Evolutionary conservation across 1,140 invertebrate species (phyloP), one percentile per base, ranked within the genome.

Genomic region (Hermetia illucens): DNA sequence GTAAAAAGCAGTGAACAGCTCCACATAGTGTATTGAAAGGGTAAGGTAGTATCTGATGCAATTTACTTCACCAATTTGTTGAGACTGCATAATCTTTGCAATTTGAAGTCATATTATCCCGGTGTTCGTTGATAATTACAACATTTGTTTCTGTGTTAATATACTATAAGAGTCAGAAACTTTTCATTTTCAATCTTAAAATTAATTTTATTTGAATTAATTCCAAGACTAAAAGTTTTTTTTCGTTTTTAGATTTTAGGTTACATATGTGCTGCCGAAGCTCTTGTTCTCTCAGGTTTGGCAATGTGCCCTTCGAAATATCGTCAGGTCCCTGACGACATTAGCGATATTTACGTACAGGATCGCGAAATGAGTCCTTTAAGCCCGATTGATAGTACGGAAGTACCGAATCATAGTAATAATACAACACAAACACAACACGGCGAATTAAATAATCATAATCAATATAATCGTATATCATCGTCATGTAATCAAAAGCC

Each of bases 231-330:
- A 8, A 32, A 32, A 13, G 10, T 13, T 32, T 18, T 16, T 6
- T 12, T 21, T 5, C 2, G 5, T 5, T 31, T 47, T 18, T 31
- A 67, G 65, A 52, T 64, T 38, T 51, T 67, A 34, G 65, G 65
- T 41, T 67, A 65, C 42, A 34, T 65, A 13, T 67, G 65, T 50
- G 61, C 61, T 34, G 38, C 65, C 35, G 65, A 67, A 43, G 63
- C 64, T 13, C 45, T 67, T 21, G 43, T 66, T 30, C 34, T 67
- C 4, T 61, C 61, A 29, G 51, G 63, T 36, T 52, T 66, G 37
- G 61, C 62, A 34, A 49, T 52, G 39, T 53, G 62, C 58, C 53
- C 63, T 45, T 54, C 58, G 55, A 49, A 64, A 44, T 66, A 66
- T 45, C 59, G 61, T 35, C 64, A 60, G 29, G 64, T 65, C 29